These are phyloP conservation scores for Vireo griseus DNA, from an alignment of 2,797 vertebrate species.

Conservation along the genomic window DNA sequence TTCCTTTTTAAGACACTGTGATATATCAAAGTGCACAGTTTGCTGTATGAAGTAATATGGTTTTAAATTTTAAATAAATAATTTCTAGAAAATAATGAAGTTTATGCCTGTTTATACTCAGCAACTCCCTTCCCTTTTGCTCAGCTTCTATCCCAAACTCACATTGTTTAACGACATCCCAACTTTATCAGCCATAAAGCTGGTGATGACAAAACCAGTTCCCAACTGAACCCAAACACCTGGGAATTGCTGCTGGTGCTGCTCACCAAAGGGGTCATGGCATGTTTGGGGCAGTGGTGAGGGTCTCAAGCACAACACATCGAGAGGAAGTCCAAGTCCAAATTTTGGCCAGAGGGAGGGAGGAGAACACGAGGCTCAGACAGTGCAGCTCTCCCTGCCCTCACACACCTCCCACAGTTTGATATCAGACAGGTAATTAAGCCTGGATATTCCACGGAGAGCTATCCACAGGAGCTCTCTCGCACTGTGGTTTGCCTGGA, in stretches of 20 bases:
- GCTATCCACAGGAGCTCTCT: background rate
- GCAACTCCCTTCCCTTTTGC: background rate
- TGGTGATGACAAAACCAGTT: background rate
- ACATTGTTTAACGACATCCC: background rate
- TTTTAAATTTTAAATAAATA: constrained; percentile 97
- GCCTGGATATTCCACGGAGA: background rate
- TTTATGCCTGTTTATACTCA: background rate
- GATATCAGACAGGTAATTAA: background rate
- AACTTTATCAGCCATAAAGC: background rate
- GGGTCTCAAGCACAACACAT: rapidly evolving
- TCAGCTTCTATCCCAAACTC: background rate
- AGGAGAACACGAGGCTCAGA: rapidly evolving
- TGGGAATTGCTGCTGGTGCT: background rate
- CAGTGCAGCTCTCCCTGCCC: rapidly evolving
- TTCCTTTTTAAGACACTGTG: constrained; percentile 99
- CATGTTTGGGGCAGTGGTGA: rapidly evolving
- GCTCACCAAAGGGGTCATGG: background rate
- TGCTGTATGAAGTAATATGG: constrained; percentile 97
- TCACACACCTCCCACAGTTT: rapidly evolving
- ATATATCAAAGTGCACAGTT: constrained; percentile 99
- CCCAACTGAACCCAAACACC: rapidly evolving
- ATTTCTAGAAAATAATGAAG: constrained; percentile 74
- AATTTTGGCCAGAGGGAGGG: rapidly evolving
- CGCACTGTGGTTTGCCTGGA: rapidly evolving
- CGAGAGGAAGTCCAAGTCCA: background rate